Evolutionary conservation across 2,888 invertebrate species (phyloP).

Genomic region (Mycalesis mineus): DNA sequence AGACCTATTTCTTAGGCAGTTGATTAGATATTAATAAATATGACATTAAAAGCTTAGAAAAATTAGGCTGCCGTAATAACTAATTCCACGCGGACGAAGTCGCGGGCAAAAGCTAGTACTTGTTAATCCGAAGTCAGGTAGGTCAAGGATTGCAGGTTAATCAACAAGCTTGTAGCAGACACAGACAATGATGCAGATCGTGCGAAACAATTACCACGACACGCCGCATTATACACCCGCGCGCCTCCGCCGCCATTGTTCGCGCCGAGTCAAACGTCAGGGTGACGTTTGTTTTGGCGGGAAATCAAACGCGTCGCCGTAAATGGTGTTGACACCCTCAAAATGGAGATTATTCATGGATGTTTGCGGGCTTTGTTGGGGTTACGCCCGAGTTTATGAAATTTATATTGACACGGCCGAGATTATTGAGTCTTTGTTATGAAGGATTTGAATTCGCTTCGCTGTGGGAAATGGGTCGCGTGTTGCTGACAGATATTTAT

Average conservation of each 20-base stretch:
- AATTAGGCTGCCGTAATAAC: too few species aligned
- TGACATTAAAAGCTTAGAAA: too few species aligned
- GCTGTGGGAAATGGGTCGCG: slow-evolving; percentile 55
- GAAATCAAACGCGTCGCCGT: slow-evolving; percentile 50
- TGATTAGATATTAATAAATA: too few species aligned
- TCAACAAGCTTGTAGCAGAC: slow-evolving; percentile 29
- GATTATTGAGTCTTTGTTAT: slow-evolving; percentile 71
- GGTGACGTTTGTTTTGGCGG: slow-evolving; percentile 68
- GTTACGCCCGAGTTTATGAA: slow-evolving; percentile 68
- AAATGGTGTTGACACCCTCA: slow-evolving; percentile 71
- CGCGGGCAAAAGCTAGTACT: too few species aligned
- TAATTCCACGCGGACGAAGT: too few species aligned
- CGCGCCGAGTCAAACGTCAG: slow-evolving; percentile 44
- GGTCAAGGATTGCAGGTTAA: slow-evolving; percentile 27
- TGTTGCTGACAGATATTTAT: slow-evolving; percentile 69
- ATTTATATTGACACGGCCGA: slow-evolving; percentile 72
- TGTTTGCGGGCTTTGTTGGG: slow-evolving; percentile 67
- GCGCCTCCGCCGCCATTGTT: slow-evolving; percentile 52
- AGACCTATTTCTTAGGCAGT: too few species aligned
- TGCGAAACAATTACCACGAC: slow-evolving; percentile 57
- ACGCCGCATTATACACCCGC: slow-evolving; percentile 54
- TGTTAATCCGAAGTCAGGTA: neutral
- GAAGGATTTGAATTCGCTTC: slow-evolving; percentile 62
- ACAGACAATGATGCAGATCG: slow-evolving; percentile 37
- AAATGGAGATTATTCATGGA: slow-evolving; percentile 75